Evolutionary conservation across 2,888 invertebrate species (phyloP).

Genomic region (Hololepta plana): DNA sequence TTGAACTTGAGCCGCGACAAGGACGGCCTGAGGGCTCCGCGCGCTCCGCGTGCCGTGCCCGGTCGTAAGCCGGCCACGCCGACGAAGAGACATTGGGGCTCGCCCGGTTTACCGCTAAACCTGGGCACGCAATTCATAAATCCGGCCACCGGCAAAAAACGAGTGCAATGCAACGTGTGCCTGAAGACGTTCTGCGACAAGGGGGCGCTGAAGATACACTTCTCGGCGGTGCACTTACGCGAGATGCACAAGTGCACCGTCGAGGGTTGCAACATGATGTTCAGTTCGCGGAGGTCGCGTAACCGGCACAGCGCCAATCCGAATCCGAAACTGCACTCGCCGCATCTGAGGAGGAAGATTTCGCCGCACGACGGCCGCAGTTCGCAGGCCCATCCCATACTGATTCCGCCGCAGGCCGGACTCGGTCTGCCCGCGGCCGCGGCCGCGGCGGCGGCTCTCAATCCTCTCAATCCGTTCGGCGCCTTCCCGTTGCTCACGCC

Average conservation of each 20-base stretch:
- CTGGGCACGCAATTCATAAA: constrained; percentile 81
- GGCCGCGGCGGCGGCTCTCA: constrained; percentile 37
- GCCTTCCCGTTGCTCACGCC: constrained; percentile 62
- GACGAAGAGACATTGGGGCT: constrained; percentile 65
- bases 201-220: constrained; percentile 97
- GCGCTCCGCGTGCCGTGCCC: constrained; percentile 26
- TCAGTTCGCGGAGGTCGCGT: constrained; percentile 86
- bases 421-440: constrained; percentile 33
- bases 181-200: constrained; percentile 99
- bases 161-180: constrained; percentile 96
- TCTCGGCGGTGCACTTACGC: constrained; percentile 92
- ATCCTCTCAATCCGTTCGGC: constrained; percentile 57
- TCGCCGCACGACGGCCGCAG: constrained; percentile 87
- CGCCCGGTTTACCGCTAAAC: constrained; percentile 58
- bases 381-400: constrained; percentile 66
- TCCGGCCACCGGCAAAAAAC: constrained; percentile 85
- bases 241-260: constrained; percentile 99
- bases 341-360: constrained; percentile 82
- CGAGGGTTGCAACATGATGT: constrained; percentile 98
- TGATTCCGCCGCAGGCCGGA: constrained; percentile 54
- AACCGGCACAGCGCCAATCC: constrained; percentile 97
- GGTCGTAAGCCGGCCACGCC: constrained; percentile 48
- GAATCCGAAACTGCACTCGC: constrained; percentile 93
- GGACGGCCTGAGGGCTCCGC: constrained; percentile 18
- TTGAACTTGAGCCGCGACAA: constrained; percentile 43